A percentile compares a stretch with the other conserved stretches of the same genome.
Evolutionary conservation across 2,888 invertebrate genomes (phyloP).

Genomic region (Drosophila neutralis): DNA sequence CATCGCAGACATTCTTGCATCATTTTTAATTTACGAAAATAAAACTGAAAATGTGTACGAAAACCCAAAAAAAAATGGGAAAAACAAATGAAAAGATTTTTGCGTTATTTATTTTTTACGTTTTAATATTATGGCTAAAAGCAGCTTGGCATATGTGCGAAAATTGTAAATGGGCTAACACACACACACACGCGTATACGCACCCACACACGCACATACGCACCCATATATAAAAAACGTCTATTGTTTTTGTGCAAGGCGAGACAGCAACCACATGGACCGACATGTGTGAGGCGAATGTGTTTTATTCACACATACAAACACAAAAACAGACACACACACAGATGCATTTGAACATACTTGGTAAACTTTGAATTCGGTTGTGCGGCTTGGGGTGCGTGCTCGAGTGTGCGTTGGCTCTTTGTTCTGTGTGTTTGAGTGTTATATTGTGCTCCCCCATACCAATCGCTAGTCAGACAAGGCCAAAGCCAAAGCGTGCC

Average conservation of each 20-base stretch:
- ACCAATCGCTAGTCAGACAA: constrained; percentile 47
- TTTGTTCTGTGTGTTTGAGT: constrained; percentile 15
- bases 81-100: constrained; percentile 49
- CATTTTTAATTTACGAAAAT: constrained; percentile 54
- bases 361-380: constrained; percentile 29
- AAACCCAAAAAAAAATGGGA: not conserved
- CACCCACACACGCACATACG: constrained; percentile 12
- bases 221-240: constrained; percentile 35
- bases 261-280: constrained; percentile 57
- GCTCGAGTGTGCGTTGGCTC: constrained; percentile 24
- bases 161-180: constrained; percentile 56
- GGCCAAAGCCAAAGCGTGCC: constrained; percentile 64
- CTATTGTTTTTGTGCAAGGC: constrained; percentile 54
- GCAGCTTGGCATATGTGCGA: constrained; percentile 67
- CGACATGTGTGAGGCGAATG: constrained; percentile 49
- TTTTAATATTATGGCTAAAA: constrained; percentile 69
- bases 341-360: constrained; percentile 4
- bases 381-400: constrained; percentile 61
- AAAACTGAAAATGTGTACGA: constrained; percentile 26
- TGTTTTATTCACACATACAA: constrained; percentile 28
- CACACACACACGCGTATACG: constrained; percentile 4
- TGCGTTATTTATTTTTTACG: constrained; percentile 59
- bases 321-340: not conserved
- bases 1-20: constrained; percentile 25
- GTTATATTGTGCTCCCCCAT: constrained; percentile 4